Evolutionary conservation across 2,797 vertebrate genomes (phyloP), one percentile per base, ranked within the genome.

Genomic region (Aphelocoma californica): DNA sequence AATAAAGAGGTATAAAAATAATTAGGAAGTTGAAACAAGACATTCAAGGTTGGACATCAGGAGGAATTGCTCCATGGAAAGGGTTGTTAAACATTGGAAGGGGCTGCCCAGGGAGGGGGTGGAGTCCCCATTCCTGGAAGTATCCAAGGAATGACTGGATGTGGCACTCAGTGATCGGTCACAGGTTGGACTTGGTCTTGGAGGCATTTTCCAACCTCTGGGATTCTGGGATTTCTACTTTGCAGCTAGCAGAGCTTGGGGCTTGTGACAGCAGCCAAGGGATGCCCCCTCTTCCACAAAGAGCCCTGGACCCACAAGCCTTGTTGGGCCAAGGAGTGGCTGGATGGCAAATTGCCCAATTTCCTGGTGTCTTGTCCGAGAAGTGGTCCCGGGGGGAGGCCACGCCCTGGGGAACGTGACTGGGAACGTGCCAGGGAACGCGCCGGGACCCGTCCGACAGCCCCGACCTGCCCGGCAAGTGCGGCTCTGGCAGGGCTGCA

Each of bases 271-370:
- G 32, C 16, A 58, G 45, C 15, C 28, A 38, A 34, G 34, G 64
- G 17, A 61, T 40, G 34, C 7, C 25, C 14, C 14, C 10, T 40
- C 25, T 34, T 61, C 29, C 56, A 61, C 17, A 21, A 70, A 70
- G 26, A 78, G 18, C 48, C 20, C 5, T 2, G 4, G 26, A 85
- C 14, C 26, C 19, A 2, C 0, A 0, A 42, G 71, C 32, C 48
- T 13, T 6, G 64, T 0, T 3, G 2, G 23, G 60, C 28, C 13
- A 16, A 62, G 50, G 40, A 40, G 8, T 3, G 38, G 42, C 25
- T 9, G 24, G 18, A 45, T 4, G n/a, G 50, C 0, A 0, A 91
- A 42, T 1, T 44, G 45, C 8, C 53, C 0, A 0, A 19, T 60
- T 51, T 48, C 71, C 74, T 4, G 5, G 6, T 7, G 20, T 61